Evolutionary conservation across 2,797 vertebrate genomes (phyloP), one percentile per base, ranked within the genome.

Genomic region (Gallirallus australis): DNA sequence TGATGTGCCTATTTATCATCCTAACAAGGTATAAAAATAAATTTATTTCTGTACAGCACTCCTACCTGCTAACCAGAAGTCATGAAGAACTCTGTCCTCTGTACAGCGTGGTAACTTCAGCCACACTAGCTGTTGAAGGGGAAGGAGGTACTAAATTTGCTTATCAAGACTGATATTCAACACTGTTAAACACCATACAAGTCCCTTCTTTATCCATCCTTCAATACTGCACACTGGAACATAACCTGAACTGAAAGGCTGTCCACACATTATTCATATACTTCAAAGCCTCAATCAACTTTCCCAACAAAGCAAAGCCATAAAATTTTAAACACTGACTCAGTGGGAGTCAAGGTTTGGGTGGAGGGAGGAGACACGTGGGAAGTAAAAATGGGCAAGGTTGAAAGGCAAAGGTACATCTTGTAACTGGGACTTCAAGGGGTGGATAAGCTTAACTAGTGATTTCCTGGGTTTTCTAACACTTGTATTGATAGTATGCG

Each of bases 401-500:
- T 71, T 93, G 91, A 92, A 95, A 94, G 78, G 82, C 78, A 59
- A 85, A 95, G 88, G 86, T 86, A 92, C 52, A 69, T 76, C 71
- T 89, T 85, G 61, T 81, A 95, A 93, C 78, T 57, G 78, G 65
- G 88, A 92, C 93, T 95, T 96, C 96, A 94, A 95, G 93, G 78
- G 89, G 50, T 93, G 93, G 86, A 73, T 89, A 92, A 94, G 83
- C 92, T 94, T 93, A 95, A 93, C 92, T 66, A 80, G 88, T 37
- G 78, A 93, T 92, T 96, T 94, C 86, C 93, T 96, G 95, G 75
- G 35, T 95, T 97, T 95, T 69, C 86, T 89, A 92, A 93, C 86
- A 75, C 90, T 95, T 94, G 81, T 78, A 68, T 90, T 85, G 94
- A 54, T 91, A 87, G 63, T 82, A 48, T 68, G 60, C 85, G 89